Percentiles rank a stretch among this genome's conserved stretches.
These are phyloP conservation scores for Limnephilus marmoratus DNA, from an alignment of 2,888 invertebrate species.

Conservation along the genomic window DNA sequence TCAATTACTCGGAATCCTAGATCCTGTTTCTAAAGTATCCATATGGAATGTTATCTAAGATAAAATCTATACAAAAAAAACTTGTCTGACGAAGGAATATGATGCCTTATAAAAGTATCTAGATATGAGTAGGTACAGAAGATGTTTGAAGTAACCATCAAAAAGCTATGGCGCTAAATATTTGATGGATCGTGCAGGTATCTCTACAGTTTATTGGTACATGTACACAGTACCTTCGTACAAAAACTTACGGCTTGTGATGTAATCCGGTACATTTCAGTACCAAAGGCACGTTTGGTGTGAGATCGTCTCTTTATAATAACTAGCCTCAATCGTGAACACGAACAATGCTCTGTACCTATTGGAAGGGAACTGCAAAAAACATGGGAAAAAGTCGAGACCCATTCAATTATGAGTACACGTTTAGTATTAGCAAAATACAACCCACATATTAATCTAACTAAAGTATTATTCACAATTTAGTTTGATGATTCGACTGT, in stretches of 20 bases:
- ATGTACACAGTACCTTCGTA: not conserved
- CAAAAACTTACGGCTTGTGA: slow-evolving; percentile 34
- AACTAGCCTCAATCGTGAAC: slow-evolving; percentile 26
- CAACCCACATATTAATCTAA: slow-evolving; percentile 15
- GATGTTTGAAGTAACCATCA: not conserved
- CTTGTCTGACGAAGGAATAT: not conserved
- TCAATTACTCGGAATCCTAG: not conserved
- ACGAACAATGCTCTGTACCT: slow-evolving; percentile 12
- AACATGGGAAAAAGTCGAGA: slow-evolving; percentile 32
- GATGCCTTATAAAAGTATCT: not conserved
- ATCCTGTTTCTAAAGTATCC: not conserved
- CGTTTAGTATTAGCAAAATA: slow-evolving; percentile 14
- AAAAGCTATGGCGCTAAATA: slow-evolving; percentile 26
- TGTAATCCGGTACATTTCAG: slow-evolving; percentile 21
- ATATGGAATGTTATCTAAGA: not conserved
- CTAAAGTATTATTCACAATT: slow-evolving; percentile 2
- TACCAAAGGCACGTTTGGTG: slow-evolving; percentile 26
- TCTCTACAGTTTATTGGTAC: slow-evolving; percentile 12
- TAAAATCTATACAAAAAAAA: not conserved
- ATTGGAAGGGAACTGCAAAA: slow-evolving; percentile 34
- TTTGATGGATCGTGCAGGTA: not conserved
- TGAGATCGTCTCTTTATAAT: slow-evolving; percentile 35
- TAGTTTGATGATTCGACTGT: not conserved
- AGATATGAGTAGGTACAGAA: not conserved
- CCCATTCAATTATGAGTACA: slow-evolving; percentile 12